These are phyloP conservation scores for Bothrops jararaca DNA, from an alignment of 2,113 vertebrate genomes.

Conservation along the genomic window DNA sequence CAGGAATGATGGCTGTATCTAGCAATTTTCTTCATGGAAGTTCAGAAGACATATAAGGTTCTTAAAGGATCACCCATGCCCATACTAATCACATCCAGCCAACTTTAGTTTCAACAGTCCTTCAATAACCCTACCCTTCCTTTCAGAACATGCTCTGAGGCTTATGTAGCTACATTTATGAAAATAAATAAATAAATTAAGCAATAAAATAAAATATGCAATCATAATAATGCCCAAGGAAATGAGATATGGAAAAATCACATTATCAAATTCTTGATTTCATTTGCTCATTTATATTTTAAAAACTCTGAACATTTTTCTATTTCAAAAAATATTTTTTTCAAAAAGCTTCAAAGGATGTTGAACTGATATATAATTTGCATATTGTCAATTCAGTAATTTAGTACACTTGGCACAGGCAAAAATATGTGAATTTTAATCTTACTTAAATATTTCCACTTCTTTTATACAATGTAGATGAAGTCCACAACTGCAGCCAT, in stretches of 20 bases:
- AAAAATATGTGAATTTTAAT: neutral
- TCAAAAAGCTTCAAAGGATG: neutral
- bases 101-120: neutral
- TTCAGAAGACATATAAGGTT: neutral
- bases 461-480: neutral
- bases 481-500: neutral
- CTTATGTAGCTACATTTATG: neutral
- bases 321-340: neutral
- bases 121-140: neutral
- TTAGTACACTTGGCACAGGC: neutral
- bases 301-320: neutral
- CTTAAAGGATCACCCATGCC: neutral
- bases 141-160: neutral
- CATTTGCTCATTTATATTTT: neutral
- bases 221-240: neutral
- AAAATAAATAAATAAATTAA: neutral
- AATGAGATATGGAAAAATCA: neutral
- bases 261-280: neutral
- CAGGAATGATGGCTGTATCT: neutral
- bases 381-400: neutral
- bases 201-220: neutral
- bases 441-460: neutral
- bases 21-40: neutral
- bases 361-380: neutral
- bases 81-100: neutral